phyloP scores from a whole-genome alignment of 1,140 invertebrate genomes.

The Philopotamus ludificatus region DNA sequence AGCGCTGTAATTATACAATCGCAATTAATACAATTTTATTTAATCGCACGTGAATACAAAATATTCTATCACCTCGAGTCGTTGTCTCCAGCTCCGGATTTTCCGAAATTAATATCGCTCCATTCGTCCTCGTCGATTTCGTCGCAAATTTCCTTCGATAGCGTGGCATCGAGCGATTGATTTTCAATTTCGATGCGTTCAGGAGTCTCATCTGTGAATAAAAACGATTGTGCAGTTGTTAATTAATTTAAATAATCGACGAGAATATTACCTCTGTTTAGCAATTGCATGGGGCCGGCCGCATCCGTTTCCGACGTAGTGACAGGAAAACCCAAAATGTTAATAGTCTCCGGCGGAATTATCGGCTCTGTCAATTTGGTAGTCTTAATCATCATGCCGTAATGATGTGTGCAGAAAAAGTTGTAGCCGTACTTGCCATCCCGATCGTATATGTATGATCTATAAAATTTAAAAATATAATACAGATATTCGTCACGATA shows the following conservation, averaged over 20 bases:
- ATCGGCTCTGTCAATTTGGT: slow-evolving; percentile 16
- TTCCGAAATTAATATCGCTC: slow-evolving; percentile 86
- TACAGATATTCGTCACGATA: too few relatives aligned
- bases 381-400: slow-evolving; percentile 60
- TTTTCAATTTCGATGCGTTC: slow-evolving; percentile 80
- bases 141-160: slow-evolving; percentile 66
- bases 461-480: slow-evolving; percentile 3
- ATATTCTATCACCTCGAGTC: slow-evolving; percentile 18
- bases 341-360: too few relatives aligned
- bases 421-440: slow-evolving; percentile 69
- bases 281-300: slow-evolving; percentile 58
- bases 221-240: neutral
- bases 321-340: too few relatives aligned
- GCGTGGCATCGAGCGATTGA: slow-evolving; percentile 47
- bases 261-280: slow-evolving; percentile 57
- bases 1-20: slow-evolving; percentile 2
- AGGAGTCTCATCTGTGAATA: slow-evolving; percentile 61
- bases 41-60: neutral
- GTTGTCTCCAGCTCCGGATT: slow-evolving; percentile 13
- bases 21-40: neutral
- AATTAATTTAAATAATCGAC: neutral
- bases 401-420: slow-evolving; percentile 83
- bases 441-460: slow-evolving; percentile 73
- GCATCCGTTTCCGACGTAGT: slow-evolving; percentile 42
- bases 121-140: slow-evolving; percentile 92